A percentile compares a stretch with the other conserved stretches of the same genome.
Evolutionary conservation across 23 tunicate genomes (phyloP).

Genomic region (Ascidia mentula): DNA sequence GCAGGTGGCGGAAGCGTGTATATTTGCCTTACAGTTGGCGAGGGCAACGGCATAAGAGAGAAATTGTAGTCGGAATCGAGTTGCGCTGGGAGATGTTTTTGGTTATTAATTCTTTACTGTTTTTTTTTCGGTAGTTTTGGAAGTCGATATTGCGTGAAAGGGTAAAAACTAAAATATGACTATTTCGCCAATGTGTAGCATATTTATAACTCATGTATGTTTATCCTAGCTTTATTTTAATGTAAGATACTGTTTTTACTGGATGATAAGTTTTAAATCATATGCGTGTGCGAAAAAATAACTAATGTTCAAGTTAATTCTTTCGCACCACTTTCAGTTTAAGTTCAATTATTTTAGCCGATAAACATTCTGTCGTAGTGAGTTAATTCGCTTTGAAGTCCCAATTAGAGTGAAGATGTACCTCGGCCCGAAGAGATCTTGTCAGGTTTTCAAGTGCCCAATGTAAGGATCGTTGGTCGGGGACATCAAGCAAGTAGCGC

Average conservation of each 20-base stretch:
- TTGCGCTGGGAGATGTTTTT: not conserved
- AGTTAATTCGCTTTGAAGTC: not conserved
- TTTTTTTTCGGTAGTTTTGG: not conserved
- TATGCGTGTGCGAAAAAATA: no score
- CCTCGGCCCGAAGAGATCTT: not conserved
- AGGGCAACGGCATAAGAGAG: not conserved
- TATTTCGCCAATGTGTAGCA: no score
- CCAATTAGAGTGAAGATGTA: not conserved
- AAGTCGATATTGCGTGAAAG: no score
- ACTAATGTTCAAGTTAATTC: no score
- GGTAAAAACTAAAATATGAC: no score
- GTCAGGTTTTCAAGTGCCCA: not conserved
- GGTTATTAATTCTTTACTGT: not conserved
- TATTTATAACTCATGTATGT: no score
- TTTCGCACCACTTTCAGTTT: no score
- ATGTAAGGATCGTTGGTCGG: not conserved
- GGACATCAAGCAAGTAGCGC: not conserved
- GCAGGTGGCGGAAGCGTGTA: constrained; percentile 6
- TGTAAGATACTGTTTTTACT: no score
- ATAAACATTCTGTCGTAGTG: not conserved
- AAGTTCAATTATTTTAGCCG: no score
- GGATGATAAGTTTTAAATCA: no score
- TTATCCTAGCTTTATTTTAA: no score
- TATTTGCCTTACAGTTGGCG: not conserved
- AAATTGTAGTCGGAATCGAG: not conserved